Evolutionary conservation across 92 coral and sea anemone species (phyloP).

Genomic region (Pocillopora meandrina): DNA sequence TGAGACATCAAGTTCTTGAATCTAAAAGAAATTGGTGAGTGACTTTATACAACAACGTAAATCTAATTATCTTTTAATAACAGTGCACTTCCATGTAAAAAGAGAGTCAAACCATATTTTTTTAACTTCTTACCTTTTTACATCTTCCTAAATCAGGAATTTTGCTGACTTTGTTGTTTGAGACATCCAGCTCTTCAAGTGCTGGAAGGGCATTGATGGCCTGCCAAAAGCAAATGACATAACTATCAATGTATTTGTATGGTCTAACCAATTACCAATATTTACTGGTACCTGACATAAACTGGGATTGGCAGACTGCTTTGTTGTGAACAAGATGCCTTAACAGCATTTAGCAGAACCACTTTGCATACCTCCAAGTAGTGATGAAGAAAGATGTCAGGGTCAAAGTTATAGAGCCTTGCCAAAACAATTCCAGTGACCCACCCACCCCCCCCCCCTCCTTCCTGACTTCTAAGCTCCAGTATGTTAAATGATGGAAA

Average conservation of each 20-base stretch:
- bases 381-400: too few relatives aligned
- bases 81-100: neutral
- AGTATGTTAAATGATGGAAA: too few relatives aligned
- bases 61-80: neutral
- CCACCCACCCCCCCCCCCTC: too few relatives aligned
- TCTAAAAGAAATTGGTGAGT: constrained; percentile 32
- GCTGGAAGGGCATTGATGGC: constrained; percentile 83
- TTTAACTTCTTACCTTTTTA: constrained; percentile 63
- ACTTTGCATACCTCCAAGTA: too few relatives aligned
- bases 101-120: neutral
- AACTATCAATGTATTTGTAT: neutral
- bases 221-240: constrained; percentile 28
- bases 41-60: neutral
- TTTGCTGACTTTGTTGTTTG: constrained; percentile 71
- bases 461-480: too few relatives aligned
- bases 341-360: too few relatives aligned
- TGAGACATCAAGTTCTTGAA: constrained; percentile 90
- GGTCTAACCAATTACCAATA: too few relatives aligned
- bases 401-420: too few relatives aligned
- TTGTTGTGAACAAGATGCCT: too few relatives aligned
- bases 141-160: constrained; percentile 91
- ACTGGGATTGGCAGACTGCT: too few relatives aligned
- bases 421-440: too few relatives aligned
- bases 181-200: constrained; percentile 91
- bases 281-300: too few relatives aligned